These are phyloP conservation scores for Lontra canadensis DNA, from an alignment of 2,113 vertebrate species.

Conservation along the genomic window DNA sequence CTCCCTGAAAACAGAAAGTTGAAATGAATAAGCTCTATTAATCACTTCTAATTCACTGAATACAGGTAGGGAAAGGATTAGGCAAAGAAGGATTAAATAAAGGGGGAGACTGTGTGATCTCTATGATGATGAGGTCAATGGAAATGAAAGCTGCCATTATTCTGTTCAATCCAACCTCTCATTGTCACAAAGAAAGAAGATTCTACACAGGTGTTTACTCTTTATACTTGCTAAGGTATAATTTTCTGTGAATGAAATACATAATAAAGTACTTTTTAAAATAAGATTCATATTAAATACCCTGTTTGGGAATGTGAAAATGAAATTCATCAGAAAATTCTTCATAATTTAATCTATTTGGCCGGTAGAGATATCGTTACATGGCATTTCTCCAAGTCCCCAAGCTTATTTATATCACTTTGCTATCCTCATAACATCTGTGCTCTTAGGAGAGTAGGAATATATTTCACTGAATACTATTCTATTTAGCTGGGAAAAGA, in stretches of 20 bases:
- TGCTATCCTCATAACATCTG: constrained; percentile 62
- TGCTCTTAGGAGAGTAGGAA: constrained; percentile 53
- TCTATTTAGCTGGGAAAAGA: constrained; percentile 47
- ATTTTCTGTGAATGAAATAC: constrained; percentile 24
- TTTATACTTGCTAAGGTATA: neutral
- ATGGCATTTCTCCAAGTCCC: constrained; percentile 66
- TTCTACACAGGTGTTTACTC: neutral
- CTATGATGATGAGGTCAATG: neutral
- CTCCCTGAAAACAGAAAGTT: constrained; percentile 40
- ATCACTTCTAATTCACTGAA: neutral
- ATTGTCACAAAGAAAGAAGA: constrained; percentile 35
- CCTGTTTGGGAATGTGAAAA: constrained; percentile 26
- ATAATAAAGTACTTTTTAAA: constrained; percentile 15
- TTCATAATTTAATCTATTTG: constrained; percentile 41
- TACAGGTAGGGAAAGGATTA: neutral
- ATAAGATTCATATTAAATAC: constrained; percentile 3
- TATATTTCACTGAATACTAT: constrained; percentile 24
- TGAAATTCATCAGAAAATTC: constrained; percentile 50
- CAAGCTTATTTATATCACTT: constrained; percentile 63
- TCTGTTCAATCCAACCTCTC: constrained; percentile 6
- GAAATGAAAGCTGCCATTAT: constrained; percentile 46
- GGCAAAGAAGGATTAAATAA: neutral
- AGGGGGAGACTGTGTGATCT: neutral
- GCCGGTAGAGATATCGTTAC: constrained; percentile 24
- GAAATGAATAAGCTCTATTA: constrained; percentile 20